Percentiles rank a stretch among this genome's conserved stretches.
phyloP scores from a whole-genome alignment of 2,888 invertebrate species.

The Zele albiditarsus region DNA sequence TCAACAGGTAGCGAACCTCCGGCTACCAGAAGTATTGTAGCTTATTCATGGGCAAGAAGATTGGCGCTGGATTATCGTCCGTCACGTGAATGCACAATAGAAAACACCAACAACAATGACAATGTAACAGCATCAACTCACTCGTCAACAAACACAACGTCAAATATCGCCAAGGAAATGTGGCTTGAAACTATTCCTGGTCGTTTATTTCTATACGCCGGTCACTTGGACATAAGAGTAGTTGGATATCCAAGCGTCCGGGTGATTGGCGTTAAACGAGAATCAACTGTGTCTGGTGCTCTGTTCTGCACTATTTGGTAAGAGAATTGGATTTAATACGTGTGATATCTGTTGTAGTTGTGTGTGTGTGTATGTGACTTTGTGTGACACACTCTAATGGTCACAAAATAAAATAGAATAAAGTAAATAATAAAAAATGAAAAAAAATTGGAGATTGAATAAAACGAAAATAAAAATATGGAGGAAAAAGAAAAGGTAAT shows the following conservation, averaged over 20 bases:
- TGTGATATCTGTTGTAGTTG: not conserved
- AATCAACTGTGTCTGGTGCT: slow-evolving; percentile 58
- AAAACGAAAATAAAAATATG: not conserved
- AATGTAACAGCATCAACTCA: slow-evolving; percentile 36
- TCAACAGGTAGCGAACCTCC: slow-evolving; percentile 64
- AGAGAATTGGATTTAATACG: slow-evolving; percentile 49
- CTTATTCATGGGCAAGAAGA: slow-evolving; percentile 75
- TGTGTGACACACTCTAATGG: slow-evolving; percentile 12
- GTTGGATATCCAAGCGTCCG: slow-evolving; percentile 67
- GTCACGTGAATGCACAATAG: slow-evolving; percentile 60
- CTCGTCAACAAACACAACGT: slow-evolving; percentile 38
- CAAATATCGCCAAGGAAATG: slow-evolving; percentile 55
- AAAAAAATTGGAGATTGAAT: slow-evolving; percentile 11
- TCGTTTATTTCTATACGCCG: slow-evolving; percentile 68
- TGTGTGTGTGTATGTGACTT: not conserved
- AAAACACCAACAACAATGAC: slow-evolving; percentile 22
- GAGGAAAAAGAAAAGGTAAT: not conserved
- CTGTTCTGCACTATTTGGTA: slow-evolving; percentile 70
- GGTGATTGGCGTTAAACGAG: slow-evolving; percentile 70
- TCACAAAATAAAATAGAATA: slow-evolving; percentile 4
- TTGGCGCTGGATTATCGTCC: slow-evolving; percentile 70
- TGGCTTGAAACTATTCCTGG: slow-evolving; percentile 68
- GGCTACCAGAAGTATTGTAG: slow-evolving; percentile 77
- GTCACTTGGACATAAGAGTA: slow-evolving; percentile 67
- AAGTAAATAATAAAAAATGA: not conserved